Conservation (phyloP, 2,113 vertebrate genomes). For the Sinocyclocheilus maitianheensis region DNA sequence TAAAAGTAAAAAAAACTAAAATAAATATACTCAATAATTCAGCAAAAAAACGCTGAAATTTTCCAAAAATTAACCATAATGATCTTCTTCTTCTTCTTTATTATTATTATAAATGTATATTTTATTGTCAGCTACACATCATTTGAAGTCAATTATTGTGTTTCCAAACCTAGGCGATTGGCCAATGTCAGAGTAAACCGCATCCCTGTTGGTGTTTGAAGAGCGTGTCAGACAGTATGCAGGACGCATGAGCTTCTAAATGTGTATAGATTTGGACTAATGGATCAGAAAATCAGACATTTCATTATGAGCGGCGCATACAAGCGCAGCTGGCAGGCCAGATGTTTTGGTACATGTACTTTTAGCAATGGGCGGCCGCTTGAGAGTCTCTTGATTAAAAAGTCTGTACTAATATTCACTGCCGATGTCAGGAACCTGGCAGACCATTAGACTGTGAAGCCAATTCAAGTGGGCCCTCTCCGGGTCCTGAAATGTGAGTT, state of each 20-base stretch:
- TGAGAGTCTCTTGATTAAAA: constrained; percentile 57
- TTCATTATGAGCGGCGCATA: constrained; percentile 24
- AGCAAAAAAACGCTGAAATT: too few species aligned
- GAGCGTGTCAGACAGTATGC: constrained; percentile 28
- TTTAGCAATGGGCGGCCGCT: constrained; percentile 31
- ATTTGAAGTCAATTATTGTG: not conserved
- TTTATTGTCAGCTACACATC: not conserved
- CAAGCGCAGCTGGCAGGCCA: constrained; percentile 40
- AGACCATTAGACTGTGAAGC: constrained; percentile 47
- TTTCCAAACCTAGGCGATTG: not conserved
- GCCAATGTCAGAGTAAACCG: not conserved
- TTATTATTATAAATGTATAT: too few species aligned
- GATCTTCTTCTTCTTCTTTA: too few species aligned
- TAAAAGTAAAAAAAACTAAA: too few species aligned
- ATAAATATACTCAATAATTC: too few species aligned
- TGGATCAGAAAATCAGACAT: constrained; percentile 54
- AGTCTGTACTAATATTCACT: constrained; percentile 52
- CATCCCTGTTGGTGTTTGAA: constrained; percentile 2
- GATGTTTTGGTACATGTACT: constrained; percentile 48
- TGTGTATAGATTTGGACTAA: constrained; percentile 42
- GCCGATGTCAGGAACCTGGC: constrained; percentile 47
- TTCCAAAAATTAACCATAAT: too few species aligned
- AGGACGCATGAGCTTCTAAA: not conserved
- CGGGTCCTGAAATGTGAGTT: constrained; percentile 14
- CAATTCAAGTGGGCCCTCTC: constrained; percentile 27